Percentiles rank a stretch among this genome's conserved stretches.
These are phyloP conservation scores for Onychomys arenicola DNA, from an alignment of 2,797 vertebrate genomes.

Conservation along the genomic window DNA sequence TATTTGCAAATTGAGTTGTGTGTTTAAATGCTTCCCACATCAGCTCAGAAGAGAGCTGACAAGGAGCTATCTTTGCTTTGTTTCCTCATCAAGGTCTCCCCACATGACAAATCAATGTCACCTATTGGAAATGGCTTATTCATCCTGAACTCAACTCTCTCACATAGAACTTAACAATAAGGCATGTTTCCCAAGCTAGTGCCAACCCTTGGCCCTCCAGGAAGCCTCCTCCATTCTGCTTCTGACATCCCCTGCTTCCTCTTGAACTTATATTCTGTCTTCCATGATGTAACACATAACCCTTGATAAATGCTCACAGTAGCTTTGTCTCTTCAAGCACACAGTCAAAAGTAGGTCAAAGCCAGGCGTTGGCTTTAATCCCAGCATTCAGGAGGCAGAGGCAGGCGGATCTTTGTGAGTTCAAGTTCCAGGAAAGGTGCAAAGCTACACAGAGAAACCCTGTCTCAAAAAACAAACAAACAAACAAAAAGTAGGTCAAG, in stretches of 20 bases:
- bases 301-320: background rate
- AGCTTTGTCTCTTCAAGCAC: background rate
- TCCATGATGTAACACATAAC: background rate
- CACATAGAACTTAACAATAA: background rate
- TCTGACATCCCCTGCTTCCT: background rate
- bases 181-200: background rate
- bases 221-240: background rate
- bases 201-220: background rate
- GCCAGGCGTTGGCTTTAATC: too few species aligned
- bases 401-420: too few species aligned
- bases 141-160: background rate
- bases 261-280: background rate
- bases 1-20: background rate
- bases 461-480: too few species aligned
- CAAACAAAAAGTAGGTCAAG: background rate
- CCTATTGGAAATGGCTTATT: background rate
- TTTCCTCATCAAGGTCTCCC: background rate
- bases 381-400: too few species aligned
- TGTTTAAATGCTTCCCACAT: constrained; percentile 37
- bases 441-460: too few species aligned
- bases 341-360: background rate
- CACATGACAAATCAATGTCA: background rate
- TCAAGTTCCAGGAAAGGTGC: too few species aligned
- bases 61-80: background rate
- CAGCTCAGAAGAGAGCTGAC: background rate